phyloP scores from a whole-genome alignment of 2,888 invertebrate species.

The Pristionchus japonicus region DNA sequence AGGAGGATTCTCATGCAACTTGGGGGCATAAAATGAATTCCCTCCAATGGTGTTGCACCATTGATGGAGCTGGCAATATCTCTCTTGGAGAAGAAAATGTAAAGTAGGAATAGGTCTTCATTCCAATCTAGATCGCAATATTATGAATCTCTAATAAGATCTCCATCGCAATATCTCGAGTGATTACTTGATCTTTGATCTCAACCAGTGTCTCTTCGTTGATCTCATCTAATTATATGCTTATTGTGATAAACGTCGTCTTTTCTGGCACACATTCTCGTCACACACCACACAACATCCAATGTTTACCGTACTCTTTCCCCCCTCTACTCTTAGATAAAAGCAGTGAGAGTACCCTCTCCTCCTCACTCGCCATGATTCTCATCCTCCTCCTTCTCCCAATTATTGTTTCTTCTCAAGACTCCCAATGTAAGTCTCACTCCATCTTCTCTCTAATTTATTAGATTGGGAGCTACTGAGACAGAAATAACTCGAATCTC shows the following conservation, averaged over 20 bases:
- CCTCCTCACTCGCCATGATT: neutral
- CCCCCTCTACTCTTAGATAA: neutral
- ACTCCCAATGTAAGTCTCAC: neutral
- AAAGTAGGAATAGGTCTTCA: slow-evolving; percentile 41
- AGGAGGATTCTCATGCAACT: slow-evolving; percentile 63
- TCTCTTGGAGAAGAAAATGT: slow-evolving; percentile 59
- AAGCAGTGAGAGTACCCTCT: neutral
- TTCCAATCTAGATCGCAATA: neutral
- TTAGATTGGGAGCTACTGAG: neutral
- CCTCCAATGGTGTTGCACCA: slow-evolving; percentile 64
- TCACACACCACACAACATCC: slow-evolving; percentile 11
- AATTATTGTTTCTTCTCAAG: neutral
- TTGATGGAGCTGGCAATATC: slow-evolving; percentile 58
- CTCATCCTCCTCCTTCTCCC: slow-evolving; percentile 27
- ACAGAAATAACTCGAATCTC: neutral
- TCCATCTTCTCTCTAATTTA: neutral
- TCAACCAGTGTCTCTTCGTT: neutral
- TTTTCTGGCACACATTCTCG: neutral
- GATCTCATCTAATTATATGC: neutral
- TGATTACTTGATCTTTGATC: slow-evolving; percentile 31
- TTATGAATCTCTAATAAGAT: slow-evolving; percentile 36
- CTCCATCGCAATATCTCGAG: neutral
- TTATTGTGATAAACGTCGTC: slow-evolving; percentile 35
- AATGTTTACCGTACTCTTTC: slow-evolving; percentile 30
- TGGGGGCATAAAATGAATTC: slow-evolving; percentile 67